Base-by-base conservation (phyloP, 1,140 invertebrate species). In the Galendromus occidentalis region DNA sequence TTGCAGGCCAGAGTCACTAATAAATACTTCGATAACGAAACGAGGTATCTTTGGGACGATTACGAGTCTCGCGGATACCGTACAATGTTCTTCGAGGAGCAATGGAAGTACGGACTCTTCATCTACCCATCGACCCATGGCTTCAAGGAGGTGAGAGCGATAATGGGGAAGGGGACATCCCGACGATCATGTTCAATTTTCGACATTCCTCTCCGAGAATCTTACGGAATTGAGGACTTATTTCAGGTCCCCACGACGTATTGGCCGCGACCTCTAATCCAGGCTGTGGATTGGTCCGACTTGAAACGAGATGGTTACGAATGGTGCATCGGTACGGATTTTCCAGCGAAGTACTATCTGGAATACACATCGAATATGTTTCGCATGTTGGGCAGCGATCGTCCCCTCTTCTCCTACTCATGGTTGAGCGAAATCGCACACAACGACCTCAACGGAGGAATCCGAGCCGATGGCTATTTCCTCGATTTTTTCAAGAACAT, bases 361-460 rank as follows among this genome's bases (percentile, higher is more conserved):
- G 51, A 59, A 5, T 59, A 59, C 22, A 59, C 51, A 6, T 59
- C 17, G 25, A 59, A 25, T 22, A n/a, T 22, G 51, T 25, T 59
- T 14, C 25, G 33, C 14, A 25, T 59, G 25, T 33, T 29, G 6
- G 51, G 51, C 14, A 25, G 25, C 22, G 14, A 59, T 20, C 51
- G 51, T 17, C 51, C 51, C 6, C 14, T 59, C 14, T 59, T 25
- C 25, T 17, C 51, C 25, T 59, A 29, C 33, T 29, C 51, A 17
- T 59, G 51, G 51, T 22, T 59, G 2, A 29, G 25, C 9, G 33
- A 29, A 59, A 29, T 67, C 20, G 44, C 44, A 25, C 67, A 68
- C 29, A 65, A 66, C 17, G 45, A 64, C 51, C 2, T 33, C 7
- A 68, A 67, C 45, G 18, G 17, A 17, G 39, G 47, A 2, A 14